Conservation (phyloP, 2,888 invertebrate species). For the Erebia palarica region DNA sequence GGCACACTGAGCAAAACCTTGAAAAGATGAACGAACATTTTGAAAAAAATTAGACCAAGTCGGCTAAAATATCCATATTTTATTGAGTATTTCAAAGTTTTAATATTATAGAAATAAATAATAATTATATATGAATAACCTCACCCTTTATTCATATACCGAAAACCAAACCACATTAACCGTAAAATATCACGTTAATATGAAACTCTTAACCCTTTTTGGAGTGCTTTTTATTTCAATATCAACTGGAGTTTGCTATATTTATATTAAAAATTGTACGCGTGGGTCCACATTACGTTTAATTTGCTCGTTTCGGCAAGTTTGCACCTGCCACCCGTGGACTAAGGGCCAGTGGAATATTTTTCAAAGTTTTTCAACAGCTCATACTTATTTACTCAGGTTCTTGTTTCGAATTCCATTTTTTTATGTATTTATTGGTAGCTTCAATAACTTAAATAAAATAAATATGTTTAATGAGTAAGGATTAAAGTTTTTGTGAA, state of each 20-base stretch:
- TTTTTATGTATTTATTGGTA: too few species aligned
- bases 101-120: neutral
- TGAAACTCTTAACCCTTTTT: constrained; percentile 13
- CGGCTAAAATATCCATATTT: neutral
- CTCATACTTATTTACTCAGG: neutral
- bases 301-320: constrained; percentile 39
- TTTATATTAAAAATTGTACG: constrained; percentile 34
- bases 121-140: neutral
- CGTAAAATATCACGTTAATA: constrained; percentile 12
- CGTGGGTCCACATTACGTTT: constrained; percentile 35
- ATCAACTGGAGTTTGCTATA: constrained; percentile 25
- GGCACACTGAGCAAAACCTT: too few species aligned
- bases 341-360: neutral
- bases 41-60: neutral
- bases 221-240: constrained; percentile 18
- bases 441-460: too few species aligned
- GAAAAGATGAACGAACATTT: neutral
- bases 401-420: too few species aligned
- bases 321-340: constrained; percentile 36
- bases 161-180: constrained; percentile 6
- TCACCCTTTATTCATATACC: neutral
- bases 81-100: too few species aligned
- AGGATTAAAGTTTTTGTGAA: too few species aligned
- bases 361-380: neutral
- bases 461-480: too few species aligned